Base-by-base conservation (phyloP, 1,140 invertebrate genomes). In the Drosophila novamexicana region DNA sequence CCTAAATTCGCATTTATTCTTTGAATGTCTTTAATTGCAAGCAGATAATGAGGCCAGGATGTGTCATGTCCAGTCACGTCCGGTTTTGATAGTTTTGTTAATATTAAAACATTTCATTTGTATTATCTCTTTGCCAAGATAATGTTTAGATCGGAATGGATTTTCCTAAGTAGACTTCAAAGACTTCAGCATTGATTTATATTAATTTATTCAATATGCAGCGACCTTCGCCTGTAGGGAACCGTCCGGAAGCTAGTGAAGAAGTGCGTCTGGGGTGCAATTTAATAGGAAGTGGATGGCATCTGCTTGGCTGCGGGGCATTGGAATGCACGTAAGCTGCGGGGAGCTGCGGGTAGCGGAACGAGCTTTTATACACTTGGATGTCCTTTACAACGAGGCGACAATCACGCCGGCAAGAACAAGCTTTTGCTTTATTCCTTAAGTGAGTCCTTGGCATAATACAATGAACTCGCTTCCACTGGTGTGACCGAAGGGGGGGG, bases 381-480 rank as follows among this genome's bases (percentile, higher is more conserved):
- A 69, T 44, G 57, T 56, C 6, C 50, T 49, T 37, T 65, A 44
- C 63, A 45, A 34, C 61, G 50, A 64, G 58, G 50, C 58, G 49
- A 39, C 32, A 69, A 69, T 54, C 42, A 64, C 42, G 54, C 47
- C 69, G 54, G 58, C 32, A 34, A 36, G 49, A 58, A 70, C 67
- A 69, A 62, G 71, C 83, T 69, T 73, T 64, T 61, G 40, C 75
- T 65, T 77, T 69, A 65, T 52, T 22, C 67, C 47, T 58, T 64
- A 70, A 58, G 59, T 63, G 57, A 64, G 79, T 73, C 76, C 82
- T 83, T 86, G 79, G 71, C 71, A 56, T 69, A 72, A 88, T 79
- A 75, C 82, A 83, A 77, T 65, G 82, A 89, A 79, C 84, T 77
- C 54, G 10, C 12, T 49, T 37, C 29, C 18, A 49, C 16, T 47